Evolutionary conservation across 2,113 vertebrate genomes (phyloP).

Genomic region (Heterochromis multidens): DNA sequence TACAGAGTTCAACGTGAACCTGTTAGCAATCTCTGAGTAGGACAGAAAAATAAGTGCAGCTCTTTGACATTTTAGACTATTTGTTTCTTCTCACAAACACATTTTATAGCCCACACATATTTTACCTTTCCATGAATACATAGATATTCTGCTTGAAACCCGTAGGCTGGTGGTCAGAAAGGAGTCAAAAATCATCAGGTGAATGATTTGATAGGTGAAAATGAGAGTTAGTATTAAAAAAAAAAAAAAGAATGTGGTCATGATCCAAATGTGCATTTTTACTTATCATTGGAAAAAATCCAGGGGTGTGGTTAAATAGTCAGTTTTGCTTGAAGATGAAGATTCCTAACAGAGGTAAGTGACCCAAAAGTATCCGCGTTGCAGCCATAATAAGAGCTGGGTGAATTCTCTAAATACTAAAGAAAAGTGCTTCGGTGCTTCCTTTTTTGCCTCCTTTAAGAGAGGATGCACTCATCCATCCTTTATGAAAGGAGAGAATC

Average conservation of each 20-base stretch:
- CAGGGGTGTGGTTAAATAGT: too few relatives aligned
- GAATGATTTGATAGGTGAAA: background rate
- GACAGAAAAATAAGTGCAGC: background rate
- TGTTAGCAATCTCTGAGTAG: background rate
- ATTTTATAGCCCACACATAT: background rate
- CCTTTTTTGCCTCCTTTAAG: background rate
- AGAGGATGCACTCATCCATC: background rate
- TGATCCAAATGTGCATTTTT: background rate
- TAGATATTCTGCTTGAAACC: background rate
- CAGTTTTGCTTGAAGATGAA: background rate
- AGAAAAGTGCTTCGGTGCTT: background rate
- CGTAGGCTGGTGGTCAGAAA: background rate
- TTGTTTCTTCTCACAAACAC: background rate
- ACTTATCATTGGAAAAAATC: background rate
- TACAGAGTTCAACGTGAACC: background rate
- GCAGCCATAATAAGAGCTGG: rapidly evolving
- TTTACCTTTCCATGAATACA: background rate
- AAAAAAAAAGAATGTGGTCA: background rate
- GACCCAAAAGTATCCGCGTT: background rate
- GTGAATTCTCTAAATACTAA: background rate
- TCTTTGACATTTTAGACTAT: background rate
- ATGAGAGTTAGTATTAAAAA: background rate
- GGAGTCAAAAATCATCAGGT: background rate
- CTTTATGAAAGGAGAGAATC: background rate
- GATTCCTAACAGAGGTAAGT: background rate